Base-by-base conservation (phyloP, 1,140 invertebrate genomes). In the Drosophila takahashii region DNA sequence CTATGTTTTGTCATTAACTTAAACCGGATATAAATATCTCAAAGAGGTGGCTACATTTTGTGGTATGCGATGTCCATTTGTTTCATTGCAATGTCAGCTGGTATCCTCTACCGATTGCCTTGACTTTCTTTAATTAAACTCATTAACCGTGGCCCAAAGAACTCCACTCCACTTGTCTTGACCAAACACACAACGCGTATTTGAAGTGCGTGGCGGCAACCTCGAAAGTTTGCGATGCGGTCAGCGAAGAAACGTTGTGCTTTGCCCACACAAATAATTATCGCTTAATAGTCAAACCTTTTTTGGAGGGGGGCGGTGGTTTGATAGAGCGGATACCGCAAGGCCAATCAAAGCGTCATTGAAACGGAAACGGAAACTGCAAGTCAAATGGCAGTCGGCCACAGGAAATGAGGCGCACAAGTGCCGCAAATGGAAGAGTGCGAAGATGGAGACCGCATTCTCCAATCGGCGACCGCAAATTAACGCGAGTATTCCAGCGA, bases 331-430 rank as follows among this genome's bases (percentile, higher is more conserved):
- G 56, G 64, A 84, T 77, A 89, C 83, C 83, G 66, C 84, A 89
- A 86, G 84, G 79, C 84, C 84, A 87, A 86, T 86, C 84, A 86
- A 79, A 86, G 83, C 84, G 66, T 89, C 83, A 86, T 86, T 86
- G 83, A 89, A 86, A 89, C 83, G 83, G 83, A 86, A 86, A 86
- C 84, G 83, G 84, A 87, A 86, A 81, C 83, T 79, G 84, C 84
- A 87, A 86, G 83, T 86, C 83, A 86, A 86, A 86, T 77, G 83
- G 70, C 77, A 89, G 66, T 83, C 75, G 83, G 79, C 71, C 79
- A 66, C 84, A 89, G 84, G 84, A 86, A 86, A 86, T 86, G 84
- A 87, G 77, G 79, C 76, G 81, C 73, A 69, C 77, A 85, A 84
- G 75, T 76, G 79, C 22, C 22, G 41, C 48, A 27, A 32, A 27